A percentile compares a stretch with the other conserved stretches of the same genome.
phyloP scores from a whole-genome alignment of 1,140 invertebrate species.

The Lepidostoma basale region DNA sequence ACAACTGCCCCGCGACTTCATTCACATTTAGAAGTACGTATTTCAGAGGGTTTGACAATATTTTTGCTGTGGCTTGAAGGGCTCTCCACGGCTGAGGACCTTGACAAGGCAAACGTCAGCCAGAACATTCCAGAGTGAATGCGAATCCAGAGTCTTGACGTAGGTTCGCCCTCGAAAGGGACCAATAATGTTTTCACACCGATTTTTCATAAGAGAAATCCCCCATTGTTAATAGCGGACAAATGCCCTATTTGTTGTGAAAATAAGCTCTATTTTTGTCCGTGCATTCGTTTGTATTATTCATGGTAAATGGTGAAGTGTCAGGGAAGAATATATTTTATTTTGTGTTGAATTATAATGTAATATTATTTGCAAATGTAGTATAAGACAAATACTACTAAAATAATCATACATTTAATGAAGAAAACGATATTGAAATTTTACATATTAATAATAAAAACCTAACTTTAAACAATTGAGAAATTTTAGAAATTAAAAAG shows the following conservation, averaged over 20 bases:
- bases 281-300: background rate
- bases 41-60: slow-evolving; percentile 3
- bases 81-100: slow-evolving; percentile 11
- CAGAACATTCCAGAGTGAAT: background rate
- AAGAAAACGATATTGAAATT: no score
- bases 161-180: background rate
- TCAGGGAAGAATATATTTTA: background rate
- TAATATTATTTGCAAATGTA: no score
- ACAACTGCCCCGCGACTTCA: background rate
- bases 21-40: background rate
- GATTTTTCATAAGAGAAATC: slow-evolving; percentile 21
- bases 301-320: background rate
- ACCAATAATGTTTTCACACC: slow-evolving; percentile 29
- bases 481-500: no score
- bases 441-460: no score
- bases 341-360: background rate
- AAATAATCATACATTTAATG: no score
- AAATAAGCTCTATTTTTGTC: slow-evolving; percentile 29
- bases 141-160: slow-evolving; percentile 9
- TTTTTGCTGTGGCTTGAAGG: slow-evolving; percentile 16
- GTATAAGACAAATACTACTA: no score
- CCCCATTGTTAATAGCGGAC: slow-evolving; percentile 11
- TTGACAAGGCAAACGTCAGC: slow-evolving; percentile 20
- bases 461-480: no score
- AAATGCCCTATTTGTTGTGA: slow-evolving; percentile 30